These are phyloP conservation scores for Harpagifer antarcticus DNA, from an alignment of 2,797 vertebrate species.

Conservation along the genomic window DNA sequence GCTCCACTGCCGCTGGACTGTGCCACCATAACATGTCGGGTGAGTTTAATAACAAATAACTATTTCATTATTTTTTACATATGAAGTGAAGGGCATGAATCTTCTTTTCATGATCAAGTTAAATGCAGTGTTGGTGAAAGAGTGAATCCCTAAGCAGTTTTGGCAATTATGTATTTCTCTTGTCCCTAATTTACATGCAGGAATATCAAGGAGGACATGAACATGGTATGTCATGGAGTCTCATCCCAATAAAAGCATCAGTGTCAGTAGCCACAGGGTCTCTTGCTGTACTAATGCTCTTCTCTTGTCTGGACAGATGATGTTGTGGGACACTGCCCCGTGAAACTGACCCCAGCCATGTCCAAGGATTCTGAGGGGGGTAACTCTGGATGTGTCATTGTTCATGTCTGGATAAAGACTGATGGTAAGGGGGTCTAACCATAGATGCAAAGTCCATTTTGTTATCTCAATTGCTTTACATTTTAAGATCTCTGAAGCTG, in stretches of 20 bases:
- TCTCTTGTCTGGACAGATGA: constrained; percentile 44
- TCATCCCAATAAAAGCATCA: background rate
- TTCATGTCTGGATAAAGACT: constrained; percentile 45
- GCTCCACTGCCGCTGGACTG: constrained; percentile 23
- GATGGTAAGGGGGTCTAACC: constrained; percentile 45
- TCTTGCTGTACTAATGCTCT: background rate
- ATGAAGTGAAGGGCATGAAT: no score
- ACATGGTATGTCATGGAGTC: constrained; percentile 50
- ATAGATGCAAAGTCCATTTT: background rate
- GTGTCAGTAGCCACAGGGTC: background rate
- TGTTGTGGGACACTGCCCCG: constrained; percentile 28
- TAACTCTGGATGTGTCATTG: constrained; percentile 37
- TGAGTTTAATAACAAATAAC: constrained; percentile 21
- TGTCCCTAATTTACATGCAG: constrained; percentile 12
- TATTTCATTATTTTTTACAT: no score
- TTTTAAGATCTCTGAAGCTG: constrained; percentile 7
- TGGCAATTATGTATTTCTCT: background rate
- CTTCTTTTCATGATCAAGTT: no score
- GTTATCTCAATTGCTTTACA: background rate
- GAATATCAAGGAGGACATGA: background rate
- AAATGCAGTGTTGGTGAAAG: background rate
- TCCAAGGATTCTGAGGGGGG: rapidly evolving
- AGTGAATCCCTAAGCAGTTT: background rate
- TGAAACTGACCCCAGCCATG: constrained; percentile 39
- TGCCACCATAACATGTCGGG: constrained; percentile 12